A percentile compares a stretch with the other conserved stretches of the same genome.
These are phyloP conservation scores for Falco concolor DNA, from an alignment of 2,797 vertebrate genomes.

Conservation along the genomic window DNA sequence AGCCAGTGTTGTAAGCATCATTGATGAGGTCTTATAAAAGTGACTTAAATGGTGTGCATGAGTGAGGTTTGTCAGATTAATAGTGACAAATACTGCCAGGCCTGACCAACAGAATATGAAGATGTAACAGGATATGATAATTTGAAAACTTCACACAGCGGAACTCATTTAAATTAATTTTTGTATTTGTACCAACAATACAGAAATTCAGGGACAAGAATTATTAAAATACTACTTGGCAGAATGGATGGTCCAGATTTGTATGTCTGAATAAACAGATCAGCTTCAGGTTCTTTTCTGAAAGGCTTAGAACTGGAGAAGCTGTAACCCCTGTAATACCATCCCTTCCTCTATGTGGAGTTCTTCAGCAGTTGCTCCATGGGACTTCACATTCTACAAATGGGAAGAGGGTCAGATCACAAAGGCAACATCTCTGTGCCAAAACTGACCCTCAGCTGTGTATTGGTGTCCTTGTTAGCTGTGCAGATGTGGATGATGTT, in stretches of 20 bases:
- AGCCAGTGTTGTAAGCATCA: neutral
- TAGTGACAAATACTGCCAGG: neutral
- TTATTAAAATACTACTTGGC: neutral
- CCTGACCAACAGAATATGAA: neutral
- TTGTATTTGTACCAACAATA: neutral
- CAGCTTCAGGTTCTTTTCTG: neutral
- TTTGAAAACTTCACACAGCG: neutral
- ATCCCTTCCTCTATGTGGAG: neutral
- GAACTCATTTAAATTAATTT: neutral
- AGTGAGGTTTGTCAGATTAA: neutral
- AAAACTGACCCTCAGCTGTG: neutral
- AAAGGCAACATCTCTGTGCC: neutral
- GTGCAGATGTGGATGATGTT: neutral
- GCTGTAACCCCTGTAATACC: neutral
- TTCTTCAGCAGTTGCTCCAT: neutral
- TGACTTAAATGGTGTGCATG: neutral
- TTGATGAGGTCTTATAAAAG: neutral
- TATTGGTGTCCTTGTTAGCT: neutral
- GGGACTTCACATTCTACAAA: neutral
- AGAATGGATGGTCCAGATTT: neutral
- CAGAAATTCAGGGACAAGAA: neutral
- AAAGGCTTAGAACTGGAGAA: neutral
- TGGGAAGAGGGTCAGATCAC: neutral
- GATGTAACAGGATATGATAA: neutral
- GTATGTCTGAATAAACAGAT: neutral